These are phyloP conservation scores for Prostheceraeus crozeri DNA, from an alignment of 2,888 invertebrate genomes.

Conservation along the genomic window DNA sequence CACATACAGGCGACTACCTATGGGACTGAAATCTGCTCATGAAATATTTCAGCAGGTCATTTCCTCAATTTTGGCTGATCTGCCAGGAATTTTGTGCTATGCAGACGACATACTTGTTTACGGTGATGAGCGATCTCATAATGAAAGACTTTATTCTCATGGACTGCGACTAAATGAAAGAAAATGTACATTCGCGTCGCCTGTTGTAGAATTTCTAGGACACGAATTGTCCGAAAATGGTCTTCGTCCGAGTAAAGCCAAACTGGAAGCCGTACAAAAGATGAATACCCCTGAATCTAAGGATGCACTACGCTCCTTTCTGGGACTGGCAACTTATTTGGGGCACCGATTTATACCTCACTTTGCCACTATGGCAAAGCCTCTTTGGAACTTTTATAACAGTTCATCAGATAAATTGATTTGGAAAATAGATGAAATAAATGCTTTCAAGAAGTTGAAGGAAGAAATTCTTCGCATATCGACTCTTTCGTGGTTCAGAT, in stretches of 20 bases:
- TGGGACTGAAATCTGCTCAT: too few relatives aligned
- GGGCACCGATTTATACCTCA: slow-evolving; percentile 7
- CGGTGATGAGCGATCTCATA: too few relatives aligned
- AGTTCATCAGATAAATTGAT: slow-evolving; percentile 5
- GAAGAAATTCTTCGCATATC: not conserved
- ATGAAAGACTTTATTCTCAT: too few relatives aligned
- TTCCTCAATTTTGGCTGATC: too few relatives aligned
- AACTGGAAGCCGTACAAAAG: slow-evolving; percentile 14
- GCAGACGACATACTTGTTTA: too few relatives aligned
- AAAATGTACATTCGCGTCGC: too few relatives aligned
- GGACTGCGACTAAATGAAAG: too few relatives aligned
- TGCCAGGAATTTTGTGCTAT: too few relatives aligned
- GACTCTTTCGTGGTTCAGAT: slow-evolving; percentile 2
- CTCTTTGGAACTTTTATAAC: slow-evolving; percentile 4
- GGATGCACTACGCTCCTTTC: slow-evolving; percentile 8
- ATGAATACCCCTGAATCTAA: slow-evolving; percentile 9
- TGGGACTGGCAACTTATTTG: slow-evolving; percentile 25
- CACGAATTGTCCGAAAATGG: slow-evolving; percentile 17
- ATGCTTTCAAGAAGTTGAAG: slow-evolving; percentile 23
- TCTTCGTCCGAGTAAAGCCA: slow-evolving; percentile 5
- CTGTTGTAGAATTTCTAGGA: slow-evolving; percentile 32
- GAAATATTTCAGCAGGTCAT: too few relatives aligned
- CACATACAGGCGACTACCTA: too few relatives aligned
- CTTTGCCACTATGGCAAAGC: slow-evolving; percentile 13
- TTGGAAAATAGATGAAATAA: slow-evolving; percentile 15